Evolutionary conservation across 37 sponge, comb jelly and placozoan species (phyloP), one percentile per base, ranked within the genome.

Genomic region (Oopsacas minuta): DNA sequence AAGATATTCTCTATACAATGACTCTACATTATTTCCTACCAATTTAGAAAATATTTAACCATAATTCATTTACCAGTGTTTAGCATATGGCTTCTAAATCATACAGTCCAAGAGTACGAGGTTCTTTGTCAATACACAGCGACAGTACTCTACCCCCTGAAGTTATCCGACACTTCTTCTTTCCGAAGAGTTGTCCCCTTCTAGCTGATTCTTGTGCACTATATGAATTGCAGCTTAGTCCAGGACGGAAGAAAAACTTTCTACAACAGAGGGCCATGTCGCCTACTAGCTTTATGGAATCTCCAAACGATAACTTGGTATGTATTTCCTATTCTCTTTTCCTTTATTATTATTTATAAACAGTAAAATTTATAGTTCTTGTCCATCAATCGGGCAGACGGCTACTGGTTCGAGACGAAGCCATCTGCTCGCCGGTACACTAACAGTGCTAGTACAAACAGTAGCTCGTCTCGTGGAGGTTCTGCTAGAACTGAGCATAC

Each of bases 351-450:
- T 17, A 15, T 42, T 42, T 42, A 42, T 42, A 42, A 42, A 15
- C 8, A 42, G n/a, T n/a, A n/a, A n/a, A n/a, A n/a, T n/a, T n/a
- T 61, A 3, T n/a, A 61, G 75, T 61, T 61, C 75, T 34, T 61
- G 32, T 61, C 75, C 17, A 61, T 61, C 22, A 61, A 61, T 34
- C 20, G 75, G 28, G 75, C 75, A 61, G 75, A 61, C 75, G 75
- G 75, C 3, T 61, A 61, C 75, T 61, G 75, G 75, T 61, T 25
- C 75, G 75, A 61, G 75, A 61, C 22, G 28, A 61, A 61, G 75
- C 75, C 75, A 34, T 61, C 75, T 25, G 22, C 30, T n/a, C 75
- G 75, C 20, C 75, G 28, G 5, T 34, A 61, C 7, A 61, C 75
- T 34, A n/a, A 10, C 28, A 61, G 75, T 61, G 75, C 75, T 12